Evolutionary conservation across 2,113 vertebrate genomes (phyloP).

Genomic region (Callipepla californica): DNA sequence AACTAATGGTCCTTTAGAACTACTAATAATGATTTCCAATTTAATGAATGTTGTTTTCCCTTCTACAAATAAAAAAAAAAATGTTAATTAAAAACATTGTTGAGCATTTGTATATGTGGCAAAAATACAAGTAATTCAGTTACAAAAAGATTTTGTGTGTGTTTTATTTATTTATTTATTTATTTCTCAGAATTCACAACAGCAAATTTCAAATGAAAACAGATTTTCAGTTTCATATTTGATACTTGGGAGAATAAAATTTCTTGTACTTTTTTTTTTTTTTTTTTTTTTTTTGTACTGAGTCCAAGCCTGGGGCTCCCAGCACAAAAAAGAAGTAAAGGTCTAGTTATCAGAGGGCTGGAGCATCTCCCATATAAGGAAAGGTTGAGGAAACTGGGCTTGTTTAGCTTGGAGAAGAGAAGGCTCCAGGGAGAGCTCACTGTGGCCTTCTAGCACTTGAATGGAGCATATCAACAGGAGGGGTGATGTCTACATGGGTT

Average conservation of each 20-base stretch:
- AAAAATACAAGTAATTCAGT: not conserved
- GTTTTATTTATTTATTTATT: no score
- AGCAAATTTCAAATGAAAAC: not conserved
- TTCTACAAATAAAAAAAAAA: not conserved
- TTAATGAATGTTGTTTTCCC: not conserved
- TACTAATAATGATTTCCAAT: rapidly evolving
- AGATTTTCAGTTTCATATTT: not conserved
- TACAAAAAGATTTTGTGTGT: not conserved
- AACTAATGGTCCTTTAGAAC: not conserved
- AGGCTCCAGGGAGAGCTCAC: no score
- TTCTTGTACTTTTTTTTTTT: not conserved
- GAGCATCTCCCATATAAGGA: no score
- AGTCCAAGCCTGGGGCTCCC: no score
- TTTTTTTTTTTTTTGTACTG: not conserved
- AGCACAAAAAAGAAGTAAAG: no score
- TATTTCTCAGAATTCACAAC: not conserved
- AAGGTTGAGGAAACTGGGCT: no score
- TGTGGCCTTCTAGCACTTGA: no score
- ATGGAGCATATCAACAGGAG: no score
- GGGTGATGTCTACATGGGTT: no score
- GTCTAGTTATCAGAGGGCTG: no score
- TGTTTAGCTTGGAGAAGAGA: no score
- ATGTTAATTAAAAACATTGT: not conserved
- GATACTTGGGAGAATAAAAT: not conserved
- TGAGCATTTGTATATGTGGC: not conserved